Percentiles rank a stretch among this genome's conserved stretches.
Evolutionary conservation across 2,113 vertebrate genomes (phyloP).

Genomic region (Zapornia atra): DNA sequence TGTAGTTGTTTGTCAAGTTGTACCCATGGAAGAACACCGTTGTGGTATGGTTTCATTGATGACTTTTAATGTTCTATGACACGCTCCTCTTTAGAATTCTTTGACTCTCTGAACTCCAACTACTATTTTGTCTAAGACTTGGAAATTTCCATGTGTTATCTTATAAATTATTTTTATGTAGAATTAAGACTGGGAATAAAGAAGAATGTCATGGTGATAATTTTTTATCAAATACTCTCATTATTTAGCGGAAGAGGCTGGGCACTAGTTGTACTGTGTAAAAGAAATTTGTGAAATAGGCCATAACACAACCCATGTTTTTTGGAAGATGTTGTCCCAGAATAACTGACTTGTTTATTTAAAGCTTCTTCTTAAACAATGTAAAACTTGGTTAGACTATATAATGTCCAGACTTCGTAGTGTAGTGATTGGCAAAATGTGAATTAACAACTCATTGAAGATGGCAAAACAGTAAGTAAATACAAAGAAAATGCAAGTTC

Average conservation of each 20-base stretch:
- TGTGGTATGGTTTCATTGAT: not conserved
- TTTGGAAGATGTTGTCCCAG: not conserved
- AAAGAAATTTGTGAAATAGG: not conserved
- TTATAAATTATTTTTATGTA: not conserved
- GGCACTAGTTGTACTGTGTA: not conserved
- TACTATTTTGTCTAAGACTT: not conserved
- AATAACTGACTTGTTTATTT: not conserved
- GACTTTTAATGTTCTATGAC: not conserved
- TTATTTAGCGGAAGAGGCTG: not conserved
- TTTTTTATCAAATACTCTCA: not conserved
- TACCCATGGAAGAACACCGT: not conserved
- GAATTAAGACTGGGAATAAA: not conserved
- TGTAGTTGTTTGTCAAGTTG: not conserved
- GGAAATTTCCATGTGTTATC: not conserved
- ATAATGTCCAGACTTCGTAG: not conserved
- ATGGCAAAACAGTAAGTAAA: not conserved
- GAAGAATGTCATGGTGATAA: not conserved
- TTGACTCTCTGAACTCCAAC: not conserved
- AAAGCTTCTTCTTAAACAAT: not conserved
- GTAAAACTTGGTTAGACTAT: not conserved
- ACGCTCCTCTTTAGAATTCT: not conserved
- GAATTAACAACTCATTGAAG: not conserved
- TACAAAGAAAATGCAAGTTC: not conserved
- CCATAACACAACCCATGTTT: not conserved
- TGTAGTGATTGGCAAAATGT: not conserved